Evolutionary conservation across 2,113 vertebrate genomes (phyloP).

Genomic region (Microtus pennsylvanicus): DNA sequence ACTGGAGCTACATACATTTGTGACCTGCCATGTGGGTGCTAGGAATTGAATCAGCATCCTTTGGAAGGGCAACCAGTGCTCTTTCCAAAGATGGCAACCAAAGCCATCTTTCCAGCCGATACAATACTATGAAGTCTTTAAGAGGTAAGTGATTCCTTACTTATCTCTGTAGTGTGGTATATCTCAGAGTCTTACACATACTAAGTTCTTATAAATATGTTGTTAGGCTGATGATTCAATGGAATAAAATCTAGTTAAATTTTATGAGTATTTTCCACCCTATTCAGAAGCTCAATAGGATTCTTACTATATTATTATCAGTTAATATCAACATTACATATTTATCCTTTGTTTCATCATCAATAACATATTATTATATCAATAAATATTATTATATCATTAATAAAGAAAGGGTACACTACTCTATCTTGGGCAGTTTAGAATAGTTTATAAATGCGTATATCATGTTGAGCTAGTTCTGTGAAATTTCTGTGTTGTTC

Average conservation of each 20-base stretch:
- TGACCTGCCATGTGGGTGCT: neutral
- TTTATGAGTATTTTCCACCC: neutral
- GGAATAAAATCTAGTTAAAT: constrained; percentile 22
- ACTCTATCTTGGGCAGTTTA: neutral
- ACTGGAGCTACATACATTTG: neutral
- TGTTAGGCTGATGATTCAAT: neutral
- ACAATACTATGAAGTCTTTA: neutral
- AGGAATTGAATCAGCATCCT: neutral
- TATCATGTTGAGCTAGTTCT: neutral
- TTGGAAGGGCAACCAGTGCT: neutral
- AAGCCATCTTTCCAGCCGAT: neutral
- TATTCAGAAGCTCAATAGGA: constrained; percentile 37
- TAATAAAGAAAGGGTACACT: neutral
- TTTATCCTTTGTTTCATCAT: constrained; percentile 17
- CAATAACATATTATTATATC: neutral
- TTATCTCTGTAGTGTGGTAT: neutral
- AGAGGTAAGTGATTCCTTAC: neutral
- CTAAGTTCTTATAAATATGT: neutral
- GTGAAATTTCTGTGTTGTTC: neutral
- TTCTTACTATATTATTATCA: neutral
- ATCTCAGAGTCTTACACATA: constrained; percentile 19
- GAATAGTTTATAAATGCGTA: neutral
- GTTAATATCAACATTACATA: neutral
- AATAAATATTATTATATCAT: constrained; percentile 14
- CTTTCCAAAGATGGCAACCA: neutral